Evolutionary conservation across 35 echinoderm and acorn worm genomes (phyloP).

Genomic region (Strongylocentrotus purpuratus): DNA sequence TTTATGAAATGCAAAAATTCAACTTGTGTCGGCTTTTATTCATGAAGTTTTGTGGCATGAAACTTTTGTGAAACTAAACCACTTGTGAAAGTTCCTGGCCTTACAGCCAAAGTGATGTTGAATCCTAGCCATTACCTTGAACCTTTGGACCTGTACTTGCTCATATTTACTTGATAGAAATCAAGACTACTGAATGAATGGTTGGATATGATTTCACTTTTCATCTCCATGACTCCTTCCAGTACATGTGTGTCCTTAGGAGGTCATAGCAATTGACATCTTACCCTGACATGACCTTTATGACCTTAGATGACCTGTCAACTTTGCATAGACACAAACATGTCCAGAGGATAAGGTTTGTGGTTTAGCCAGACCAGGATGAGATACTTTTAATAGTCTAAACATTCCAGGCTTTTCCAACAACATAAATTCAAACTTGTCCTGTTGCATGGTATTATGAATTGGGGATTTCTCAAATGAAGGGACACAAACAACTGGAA

Average conservation of each 20-base stretch:
- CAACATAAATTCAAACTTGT: not conserved
- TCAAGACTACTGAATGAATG: not conserved
- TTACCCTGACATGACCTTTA: not conserved
- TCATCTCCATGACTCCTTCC: not conserved
- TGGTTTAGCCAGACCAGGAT: not conserved
- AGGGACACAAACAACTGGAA: not conserved
- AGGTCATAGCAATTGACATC: constrained; percentile 20
- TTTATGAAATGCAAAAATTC: too few relatives aligned
- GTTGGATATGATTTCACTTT: not conserved
- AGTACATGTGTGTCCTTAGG: not conserved
- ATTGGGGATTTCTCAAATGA: not conserved
- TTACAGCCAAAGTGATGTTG: too few relatives aligned
- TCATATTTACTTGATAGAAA: not conserved
- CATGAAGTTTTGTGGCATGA: too few relatives aligned
- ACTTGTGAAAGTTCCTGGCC: too few relatives aligned
- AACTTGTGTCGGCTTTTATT: too few relatives aligned
- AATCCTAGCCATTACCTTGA: too few relatives aligned
- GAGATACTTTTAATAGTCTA: not conserved
- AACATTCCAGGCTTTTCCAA: not conserved
- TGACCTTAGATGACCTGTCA: constrained; percentile 34
- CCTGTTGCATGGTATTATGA: not conserved
- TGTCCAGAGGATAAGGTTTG: constrained; percentile 15
- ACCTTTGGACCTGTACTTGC: too few relatives aligned
- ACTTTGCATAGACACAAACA: not conserved
- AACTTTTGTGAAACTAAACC: too few relatives aligned